Evolutionary conservation across 2,113 vertebrate genomes (phyloP).

Genomic region (Cyprinus carpio): DNA sequence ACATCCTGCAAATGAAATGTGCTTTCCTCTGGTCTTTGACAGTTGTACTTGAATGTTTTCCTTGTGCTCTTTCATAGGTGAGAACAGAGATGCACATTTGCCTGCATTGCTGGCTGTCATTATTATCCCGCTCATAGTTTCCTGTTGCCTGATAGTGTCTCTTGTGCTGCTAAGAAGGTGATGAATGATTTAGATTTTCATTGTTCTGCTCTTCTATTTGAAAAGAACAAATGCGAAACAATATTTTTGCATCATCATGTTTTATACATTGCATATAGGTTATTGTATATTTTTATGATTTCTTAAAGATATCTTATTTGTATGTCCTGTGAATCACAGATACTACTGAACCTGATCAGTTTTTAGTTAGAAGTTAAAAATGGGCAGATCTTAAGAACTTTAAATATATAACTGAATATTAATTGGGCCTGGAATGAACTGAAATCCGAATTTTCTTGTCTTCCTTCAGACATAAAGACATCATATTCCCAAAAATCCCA

Average conservation of each 20-base stretch:
- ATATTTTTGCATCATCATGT: not conserved
- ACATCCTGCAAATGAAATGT: not conserved
- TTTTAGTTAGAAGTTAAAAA: no score
- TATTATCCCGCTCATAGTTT: conserved; percentile 62
- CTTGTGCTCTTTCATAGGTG: conserved; percentile 54
- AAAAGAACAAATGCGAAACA: not conserved
- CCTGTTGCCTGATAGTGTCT: conserved; percentile 58
- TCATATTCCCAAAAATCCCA: conserved; percentile 64
- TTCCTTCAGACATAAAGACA: conserved; percentile 63
- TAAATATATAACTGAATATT: not conserved
- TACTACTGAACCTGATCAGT: no score
- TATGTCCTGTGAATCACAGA: not conserved
- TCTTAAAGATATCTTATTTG: not conserved
- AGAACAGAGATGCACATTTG: not conserved
- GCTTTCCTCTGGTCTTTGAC: not conserved
- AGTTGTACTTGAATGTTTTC: not conserved
- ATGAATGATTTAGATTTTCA: conserved; percentile 31
- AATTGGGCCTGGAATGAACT: not conserved
- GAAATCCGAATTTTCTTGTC: not conserved
- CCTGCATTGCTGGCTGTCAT: conserved; percentile 49
- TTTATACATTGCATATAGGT: not conserved
- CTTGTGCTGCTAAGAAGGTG: conserved; percentile 69
- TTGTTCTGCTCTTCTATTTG: not conserved
- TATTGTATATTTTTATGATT: not conserved
- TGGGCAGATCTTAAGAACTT: no score